A percentile compares a stretch with the other conserved stretches of the same genome.
Conservation (phyloP, 2,113 vertebrate species). For the Polypterus senegalus region DNA sequence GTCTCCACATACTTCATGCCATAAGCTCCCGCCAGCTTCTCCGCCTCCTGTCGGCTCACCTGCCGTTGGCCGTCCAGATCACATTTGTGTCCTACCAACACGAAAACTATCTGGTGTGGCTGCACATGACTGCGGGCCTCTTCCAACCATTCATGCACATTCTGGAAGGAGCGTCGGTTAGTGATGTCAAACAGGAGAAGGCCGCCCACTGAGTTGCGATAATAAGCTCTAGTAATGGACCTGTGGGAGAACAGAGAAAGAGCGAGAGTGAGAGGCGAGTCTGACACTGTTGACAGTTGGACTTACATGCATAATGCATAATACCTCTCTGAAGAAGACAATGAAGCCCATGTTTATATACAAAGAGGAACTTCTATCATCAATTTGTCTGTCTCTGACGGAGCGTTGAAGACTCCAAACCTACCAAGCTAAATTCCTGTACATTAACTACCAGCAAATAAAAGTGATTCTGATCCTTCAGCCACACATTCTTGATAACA, state of each 20-base stretch:
- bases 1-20: slow-evolving; percentile 93
- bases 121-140: slow-evolving; percentile 89
- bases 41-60: slow-evolving; percentile 81
- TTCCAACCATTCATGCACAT: slow-evolving; percentile 78
- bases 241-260: slow-evolving; percentile 32
- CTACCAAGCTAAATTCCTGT: no score
- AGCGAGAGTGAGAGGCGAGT: not conserved
- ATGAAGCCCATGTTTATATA: no score
- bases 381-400: no score
- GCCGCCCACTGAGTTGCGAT: slow-evolving; percentile 90
- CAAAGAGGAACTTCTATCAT: no score
- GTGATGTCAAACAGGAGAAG: slow-evolving; percentile 82
- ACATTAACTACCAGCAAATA: no score
- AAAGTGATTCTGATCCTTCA: no score
- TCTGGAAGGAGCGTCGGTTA: slow-evolving; percentile 91
- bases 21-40: slow-evolving; percentile 81
- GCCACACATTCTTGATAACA: no score
- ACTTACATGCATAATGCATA: no score
- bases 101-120: slow-evolving; percentile 87
- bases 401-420: no score
- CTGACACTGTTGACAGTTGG: not conserved
- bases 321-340: no score
- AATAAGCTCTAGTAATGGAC: slow-evolving; percentile 81
- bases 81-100: slow-evolving; percentile 91
- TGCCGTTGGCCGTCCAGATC: slow-evolving; percentile 87